These are phyloP conservation scores for Coelopa frigida DNA, from an alignment of 1,140 invertebrate species.

Conservation along the genomic window DNA sequence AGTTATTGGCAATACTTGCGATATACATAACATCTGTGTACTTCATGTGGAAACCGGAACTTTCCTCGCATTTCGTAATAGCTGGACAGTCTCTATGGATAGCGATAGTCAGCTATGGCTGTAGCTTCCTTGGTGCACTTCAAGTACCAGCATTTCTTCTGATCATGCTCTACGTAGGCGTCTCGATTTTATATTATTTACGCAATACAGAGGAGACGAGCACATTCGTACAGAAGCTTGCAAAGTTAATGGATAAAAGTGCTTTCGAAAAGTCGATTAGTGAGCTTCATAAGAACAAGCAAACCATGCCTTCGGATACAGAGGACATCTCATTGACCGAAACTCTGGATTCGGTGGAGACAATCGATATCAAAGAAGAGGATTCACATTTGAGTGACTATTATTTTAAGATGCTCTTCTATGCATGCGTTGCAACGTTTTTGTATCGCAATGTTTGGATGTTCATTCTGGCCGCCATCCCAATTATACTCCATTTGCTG, in stretches of 20 bases:
- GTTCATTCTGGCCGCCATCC: constrained; percentile 37
- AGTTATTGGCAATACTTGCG: constrained; percentile 47
- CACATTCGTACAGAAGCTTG: constrained; percentile 26
- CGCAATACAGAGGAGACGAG: constrained; percentile 21
- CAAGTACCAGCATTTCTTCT: constrained; percentile 50
- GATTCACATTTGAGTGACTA: constrained; percentile 21
- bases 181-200: constrained; percentile 52
- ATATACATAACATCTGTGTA: constrained; percentile 49
- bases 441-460: constrained; percentile 42
- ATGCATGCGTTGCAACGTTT: constrained; percentile 38
- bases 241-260: constrained; percentile 29
- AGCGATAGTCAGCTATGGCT: constrained; percentile 51
- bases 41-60: constrained; percentile 52
- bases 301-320: constrained; percentile 25
- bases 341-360: constrained; percentile 32
- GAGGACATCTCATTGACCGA: constrained; percentile 38
- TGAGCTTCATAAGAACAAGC: constrained; percentile 23
- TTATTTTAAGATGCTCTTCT: constrained; percentile 39
- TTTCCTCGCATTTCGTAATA: constrained; percentile 49
- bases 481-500: constrained; percentile 33
- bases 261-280: constrained; percentile 31
- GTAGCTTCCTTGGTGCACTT: constrained; percentile 50
- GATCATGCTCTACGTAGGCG: constrained; percentile 40
- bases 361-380: constrained; percentile 21
- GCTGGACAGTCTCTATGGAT: constrained; percentile 53